Percentiles rank a stretch among this genome's conserved stretches.
Evolutionary conservation across 2,797 vertebrate species (phyloP).

Genomic region (Lutjanus campechanus): DNA sequence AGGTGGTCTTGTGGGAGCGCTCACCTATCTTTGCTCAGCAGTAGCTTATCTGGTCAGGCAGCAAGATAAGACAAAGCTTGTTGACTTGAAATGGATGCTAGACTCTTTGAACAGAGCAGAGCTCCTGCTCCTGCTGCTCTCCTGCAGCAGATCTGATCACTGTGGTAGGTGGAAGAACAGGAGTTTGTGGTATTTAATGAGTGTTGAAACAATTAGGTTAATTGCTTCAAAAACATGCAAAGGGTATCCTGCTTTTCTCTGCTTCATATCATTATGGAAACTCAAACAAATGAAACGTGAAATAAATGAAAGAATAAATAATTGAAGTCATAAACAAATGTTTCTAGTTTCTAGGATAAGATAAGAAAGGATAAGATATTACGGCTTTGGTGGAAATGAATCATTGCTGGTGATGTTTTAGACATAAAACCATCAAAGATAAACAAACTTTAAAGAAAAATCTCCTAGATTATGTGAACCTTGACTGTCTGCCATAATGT

Average conservation of each 20-base stretch:
- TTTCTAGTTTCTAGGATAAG: background rate
- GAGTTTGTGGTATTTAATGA: background rate
- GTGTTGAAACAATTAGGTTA: background rate
- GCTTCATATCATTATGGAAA: background rate
- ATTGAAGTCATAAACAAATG: background rate
- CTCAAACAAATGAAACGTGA: background rate
- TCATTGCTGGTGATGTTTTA: background rate
- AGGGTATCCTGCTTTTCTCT: background rate
- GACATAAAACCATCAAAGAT: background rate
- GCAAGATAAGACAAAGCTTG: slow-evolving; percentile 56
- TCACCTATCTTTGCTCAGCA: slow-evolving; percentile 2
- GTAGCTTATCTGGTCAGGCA: slow-evolving; percentile 47
- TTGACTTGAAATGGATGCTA: slow-evolving; percentile 72
- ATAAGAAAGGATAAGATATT: background rate
- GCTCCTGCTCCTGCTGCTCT: slow-evolving; percentile 10
- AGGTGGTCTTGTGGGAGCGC: slow-evolving; percentile 9
- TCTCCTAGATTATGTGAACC: background rate
- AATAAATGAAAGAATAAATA: background rate
- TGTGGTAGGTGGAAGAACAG: background rate
- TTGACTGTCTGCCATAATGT: background rate
- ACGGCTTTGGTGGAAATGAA: background rate
- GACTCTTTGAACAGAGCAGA: slow-evolving; percentile 37
- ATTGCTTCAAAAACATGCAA: background rate
- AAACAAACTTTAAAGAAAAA: background rate
- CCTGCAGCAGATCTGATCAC: slow-evolving; percentile 21